Conservation (phyloP, 2,113 vertebrate species). For the Ellobius talpinus region DNA sequence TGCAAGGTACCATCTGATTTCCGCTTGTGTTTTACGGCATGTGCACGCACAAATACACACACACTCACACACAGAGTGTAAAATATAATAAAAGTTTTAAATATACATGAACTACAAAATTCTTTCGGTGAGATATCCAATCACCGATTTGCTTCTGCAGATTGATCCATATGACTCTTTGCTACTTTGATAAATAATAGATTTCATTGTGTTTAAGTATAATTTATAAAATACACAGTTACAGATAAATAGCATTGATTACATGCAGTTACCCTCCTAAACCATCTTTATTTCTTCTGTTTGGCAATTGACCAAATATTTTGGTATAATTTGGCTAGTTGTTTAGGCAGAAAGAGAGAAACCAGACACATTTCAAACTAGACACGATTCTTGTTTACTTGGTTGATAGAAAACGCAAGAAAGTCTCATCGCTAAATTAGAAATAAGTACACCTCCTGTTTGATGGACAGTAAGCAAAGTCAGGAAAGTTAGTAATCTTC, state of each 20-base stretch:
- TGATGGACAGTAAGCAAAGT: background rate
- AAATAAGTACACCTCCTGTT: background rate
- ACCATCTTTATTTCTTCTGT: background rate
- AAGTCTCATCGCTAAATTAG: conserved; percentile 25
- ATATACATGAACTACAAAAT: conserved; percentile 15
- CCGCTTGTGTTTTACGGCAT: background rate
- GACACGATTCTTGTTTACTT: conserved; percentile 16
- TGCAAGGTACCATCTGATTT: background rate
- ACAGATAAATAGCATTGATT: background rate
- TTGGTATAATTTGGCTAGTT: conserved; percentile 43
- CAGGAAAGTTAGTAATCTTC: background rate
- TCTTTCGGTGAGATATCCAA: background rate
- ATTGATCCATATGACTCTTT: conserved; percentile 5
- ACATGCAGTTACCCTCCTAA: background rate
- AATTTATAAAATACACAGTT: background rate
- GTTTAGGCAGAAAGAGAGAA: background rate
- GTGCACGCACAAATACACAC: too few species aligned
- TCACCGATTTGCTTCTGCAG: background rate
- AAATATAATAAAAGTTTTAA: background rate
- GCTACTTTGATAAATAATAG: conserved; percentile 13
- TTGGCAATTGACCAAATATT: conserved; percentile 49
- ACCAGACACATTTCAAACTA: background rate
- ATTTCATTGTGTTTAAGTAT: conserved; percentile 12
- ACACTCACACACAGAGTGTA: background rate
- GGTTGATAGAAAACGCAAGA: conserved; percentile 29